Conservation (phyloP, 2,113 vertebrate genomes). For the Myiopsitta monachus region DNA sequence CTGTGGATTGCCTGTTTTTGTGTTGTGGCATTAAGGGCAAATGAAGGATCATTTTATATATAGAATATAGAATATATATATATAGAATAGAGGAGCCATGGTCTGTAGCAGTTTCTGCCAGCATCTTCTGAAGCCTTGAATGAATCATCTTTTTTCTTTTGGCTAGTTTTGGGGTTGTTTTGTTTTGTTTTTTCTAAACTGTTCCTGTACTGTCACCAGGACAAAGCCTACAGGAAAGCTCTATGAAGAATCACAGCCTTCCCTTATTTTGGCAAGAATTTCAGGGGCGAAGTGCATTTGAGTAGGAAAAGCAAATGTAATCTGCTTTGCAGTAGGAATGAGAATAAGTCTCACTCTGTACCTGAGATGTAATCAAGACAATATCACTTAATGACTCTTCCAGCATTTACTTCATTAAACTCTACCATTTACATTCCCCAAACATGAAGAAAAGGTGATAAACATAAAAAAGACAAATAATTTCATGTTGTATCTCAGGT, state of each 20-base stretch:
- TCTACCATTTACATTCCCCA: background rate
- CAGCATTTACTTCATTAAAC: constrained; percentile 29
- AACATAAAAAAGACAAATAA: background rate
- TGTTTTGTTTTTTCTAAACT: background rate
- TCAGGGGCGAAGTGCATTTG: background rate
- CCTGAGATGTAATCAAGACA: background rate
- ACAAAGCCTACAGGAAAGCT: background rate
- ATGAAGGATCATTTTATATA: too few relatives aligned
- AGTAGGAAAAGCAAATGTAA: constrained; percentile 15
- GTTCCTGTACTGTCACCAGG: background rate
- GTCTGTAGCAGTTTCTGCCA: background rate
- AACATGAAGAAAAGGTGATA: constrained; percentile 5
- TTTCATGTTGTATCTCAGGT: background rate
- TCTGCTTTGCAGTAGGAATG: background rate
- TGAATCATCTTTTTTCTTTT: background rate
- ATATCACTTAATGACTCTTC: background rate
- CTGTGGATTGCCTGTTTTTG: background rate
- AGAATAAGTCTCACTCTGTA: background rate
- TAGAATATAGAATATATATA: too few relatives aligned
- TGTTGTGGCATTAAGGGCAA: background rate
- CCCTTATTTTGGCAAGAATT: background rate
- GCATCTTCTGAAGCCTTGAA: background rate
- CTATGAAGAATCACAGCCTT: background rate
- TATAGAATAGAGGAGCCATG: background rate
- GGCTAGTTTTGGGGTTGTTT: background rate